Base-by-base conservation (phyloP, 2,797 vertebrate genomes). In the Cygnus olor region DNA sequence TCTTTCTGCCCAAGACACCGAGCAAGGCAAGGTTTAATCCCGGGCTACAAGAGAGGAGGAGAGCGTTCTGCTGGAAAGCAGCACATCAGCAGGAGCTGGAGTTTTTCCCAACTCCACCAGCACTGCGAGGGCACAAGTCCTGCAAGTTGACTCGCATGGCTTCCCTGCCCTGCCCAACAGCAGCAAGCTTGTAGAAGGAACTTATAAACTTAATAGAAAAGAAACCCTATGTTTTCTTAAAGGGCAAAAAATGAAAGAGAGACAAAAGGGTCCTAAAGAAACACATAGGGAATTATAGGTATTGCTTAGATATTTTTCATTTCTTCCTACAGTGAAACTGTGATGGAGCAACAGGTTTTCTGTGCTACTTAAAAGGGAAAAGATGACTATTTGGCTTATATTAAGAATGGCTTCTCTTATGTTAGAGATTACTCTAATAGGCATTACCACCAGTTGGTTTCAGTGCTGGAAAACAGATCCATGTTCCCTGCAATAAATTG, bases 401-500 rank as follows among this genome's bases (percentile, higher is more conserved):
- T 60, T 49, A 71, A 77, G 74, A 74, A 45, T 0, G 8, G 19
- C 57, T 91, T 65, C 24, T 89, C n/a, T 66, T 36, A 10, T 56
- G 47, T 85, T 68, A 85, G 88, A 90, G 60, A 77, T 76, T 84
- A 87, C 60, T 93, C 53, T 56, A 88, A 49, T 5, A 69, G 19
- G 14, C 64, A 54, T 79, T 91, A 86, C 76, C 70, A 90, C 36
- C 70, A 82, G 12, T 16, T 40, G 17, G 53, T 85, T 72, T 72
- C 87, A 86, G 85, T 60, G 11, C 74, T 61, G 80, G 66, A 87
- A 89, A 85, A 87, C 11, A 94, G 57, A 88, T 88, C 80, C 79
- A 8, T 92, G 81, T 49, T 92, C 88, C 68, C 58, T 88, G 77
- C 74, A 94, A 93, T 88, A 97, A 97, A 95, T 88, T 84, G 89